Evolutionary conservation across 2,113 vertebrate species (phyloP).

Genomic region (Plectropomus leopardus): DNA sequence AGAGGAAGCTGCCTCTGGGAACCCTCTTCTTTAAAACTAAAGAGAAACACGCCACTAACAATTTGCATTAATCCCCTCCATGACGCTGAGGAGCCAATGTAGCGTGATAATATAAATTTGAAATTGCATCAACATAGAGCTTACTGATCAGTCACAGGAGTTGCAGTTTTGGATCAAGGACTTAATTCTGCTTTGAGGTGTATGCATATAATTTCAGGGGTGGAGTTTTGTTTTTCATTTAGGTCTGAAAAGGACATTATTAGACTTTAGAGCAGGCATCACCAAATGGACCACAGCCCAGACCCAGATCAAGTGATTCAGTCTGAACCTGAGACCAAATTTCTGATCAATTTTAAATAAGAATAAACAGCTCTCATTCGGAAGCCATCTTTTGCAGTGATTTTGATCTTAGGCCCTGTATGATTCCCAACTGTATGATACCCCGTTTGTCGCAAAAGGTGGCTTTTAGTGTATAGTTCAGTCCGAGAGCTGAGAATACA

Average conservation of each 20-base stretch:
- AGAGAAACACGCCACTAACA: slow-evolving; percentile 27
- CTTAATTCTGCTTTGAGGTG: neutral
- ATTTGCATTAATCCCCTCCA: slow-evolving; percentile 53
- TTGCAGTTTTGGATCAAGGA: slow-evolving; percentile 14
- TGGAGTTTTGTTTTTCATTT: slow-evolving; percentile 14
- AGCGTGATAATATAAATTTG: slow-evolving; percentile 30
- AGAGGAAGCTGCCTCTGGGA: slow-evolving; percentile 70
- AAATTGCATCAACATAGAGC: slow-evolving; percentile 23
- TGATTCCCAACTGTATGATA: too few species aligned
- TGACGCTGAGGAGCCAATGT: slow-evolving; percentile 14
- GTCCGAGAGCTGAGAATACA: too few species aligned
- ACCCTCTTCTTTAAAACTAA: slow-evolving; percentile 55
- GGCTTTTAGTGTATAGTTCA: too few species aligned
- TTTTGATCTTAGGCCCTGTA: too few species aligned
- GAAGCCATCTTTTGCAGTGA: too few species aligned
- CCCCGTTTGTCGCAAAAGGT: too few species aligned
- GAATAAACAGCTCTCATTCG: too few species aligned
- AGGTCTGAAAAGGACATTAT: neutral
- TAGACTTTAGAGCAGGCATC: neutral
- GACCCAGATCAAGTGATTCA: too few species aligned
- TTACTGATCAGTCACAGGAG: slow-evolving; percentile 10
- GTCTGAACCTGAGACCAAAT: too few species aligned
- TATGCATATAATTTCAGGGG: neutral
- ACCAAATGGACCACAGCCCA: too few species aligned
- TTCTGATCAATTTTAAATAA: too few species aligned